Evolutionary conservation across 2,888 invertebrate genomes (phyloP).

Genomic region (Copidosoma aretas): DNA sequence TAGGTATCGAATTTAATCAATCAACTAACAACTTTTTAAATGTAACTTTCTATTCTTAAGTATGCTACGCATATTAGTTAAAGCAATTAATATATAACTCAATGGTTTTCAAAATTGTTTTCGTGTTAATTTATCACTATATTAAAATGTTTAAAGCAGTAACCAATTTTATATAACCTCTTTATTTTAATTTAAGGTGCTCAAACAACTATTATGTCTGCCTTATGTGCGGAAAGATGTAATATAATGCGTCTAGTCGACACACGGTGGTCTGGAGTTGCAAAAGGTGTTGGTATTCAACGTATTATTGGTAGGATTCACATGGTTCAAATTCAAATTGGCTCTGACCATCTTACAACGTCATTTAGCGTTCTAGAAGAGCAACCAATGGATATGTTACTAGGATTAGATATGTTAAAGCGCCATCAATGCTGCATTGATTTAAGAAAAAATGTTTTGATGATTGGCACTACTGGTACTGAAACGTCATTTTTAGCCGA

Average conservation of each 20-base stretch:
- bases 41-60: too few relatives aligned
- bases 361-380: conserved; percentile 96
- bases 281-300: conserved; percentile 97
- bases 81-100: too few relatives aligned
- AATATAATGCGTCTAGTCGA: conserved; percentile 91
- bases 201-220: conserved; percentile 98
- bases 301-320: conserved; percentile 96
- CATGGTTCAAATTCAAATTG: conserved; percentile 96
- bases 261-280: conserved; percentile 92
- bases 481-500: conserved; percentile 89
- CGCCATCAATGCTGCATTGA: conserved; percentile 97
- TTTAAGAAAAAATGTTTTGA: conserved; percentile 83
- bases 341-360: conserved; percentile 89
- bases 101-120: too few relatives aligned
- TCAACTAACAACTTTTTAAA: too few relatives aligned
- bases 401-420: conserved; percentile 97
- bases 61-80: too few relatives aligned
- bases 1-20: too few relatives aligned
- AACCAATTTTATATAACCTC: too few relatives aligned
- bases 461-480: conserved; percentile 93
- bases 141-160: too few relatives aligned
- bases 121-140: too few relatives aligned
- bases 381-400: conserved; percentile 97
- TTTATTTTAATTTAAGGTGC: conserved; percentile 90
- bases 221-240: conserved; percentile 92